Evolutionary conservation across 1,140 invertebrate species (phyloP).

Genomic region (Cotesia vestalis): DNA sequence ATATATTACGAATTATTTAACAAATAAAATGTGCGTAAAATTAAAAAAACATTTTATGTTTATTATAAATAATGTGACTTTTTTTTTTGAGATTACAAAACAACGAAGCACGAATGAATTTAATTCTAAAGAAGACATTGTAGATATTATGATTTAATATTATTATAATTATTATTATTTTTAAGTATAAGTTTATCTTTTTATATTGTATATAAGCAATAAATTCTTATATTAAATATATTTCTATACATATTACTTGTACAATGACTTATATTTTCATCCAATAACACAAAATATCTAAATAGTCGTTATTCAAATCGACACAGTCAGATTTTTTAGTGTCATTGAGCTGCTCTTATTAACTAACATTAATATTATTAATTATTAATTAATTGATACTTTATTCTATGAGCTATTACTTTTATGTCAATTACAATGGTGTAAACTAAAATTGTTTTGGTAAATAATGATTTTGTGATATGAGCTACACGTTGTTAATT

Average conservation of each 20-base stretch:
- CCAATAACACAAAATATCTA: slow-evolving; percentile 48
- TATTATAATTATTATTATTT: slow-evolving; percentile 38
- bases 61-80: neutral
- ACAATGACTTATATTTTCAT: slow-evolving; percentile 40
- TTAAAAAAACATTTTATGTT: neutral
- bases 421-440: slow-evolving; percentile 30
- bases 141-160: slow-evolving; percentile 13
- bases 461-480: neutral
- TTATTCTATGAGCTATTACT: slow-evolving; percentile 40
- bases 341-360: slow-evolving; percentile 60
- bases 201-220: slow-evolving; percentile 43
- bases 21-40: neutral
- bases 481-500: neutral
- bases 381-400: slow-evolving; percentile 46
- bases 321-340: slow-evolving; percentile 47
- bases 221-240: slow-evolving; percentile 29
- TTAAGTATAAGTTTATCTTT: slow-evolving; percentile 40
- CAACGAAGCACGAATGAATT: neutral
- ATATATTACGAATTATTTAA: no score
- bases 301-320: slow-evolving; percentile 40
- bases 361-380: slow-evolving; percentile 47
- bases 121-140: neutral
- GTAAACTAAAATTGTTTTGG: neutral
- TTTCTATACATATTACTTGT: slow-evolving; percentile 51
- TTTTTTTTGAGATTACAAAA: neutral